phyloP scores from a whole-genome alignment of 2,888 invertebrate genomes.

The Cryptocheilus praepositus region DNA sequence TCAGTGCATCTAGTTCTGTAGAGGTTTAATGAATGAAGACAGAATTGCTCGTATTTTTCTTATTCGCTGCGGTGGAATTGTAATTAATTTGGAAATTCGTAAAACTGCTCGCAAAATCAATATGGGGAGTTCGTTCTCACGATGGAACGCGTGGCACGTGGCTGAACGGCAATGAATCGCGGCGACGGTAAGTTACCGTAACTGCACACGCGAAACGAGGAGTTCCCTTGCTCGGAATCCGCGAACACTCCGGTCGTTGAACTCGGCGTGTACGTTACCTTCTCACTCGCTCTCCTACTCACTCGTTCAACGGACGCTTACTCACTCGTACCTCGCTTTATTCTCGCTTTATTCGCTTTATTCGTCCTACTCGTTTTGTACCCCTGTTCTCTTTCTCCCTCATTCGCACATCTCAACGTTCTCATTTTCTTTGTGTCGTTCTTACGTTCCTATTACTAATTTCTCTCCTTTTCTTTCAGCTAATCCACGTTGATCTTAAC shows the following conservation, averaged over 20 bases:
- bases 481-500: too few species aligned
- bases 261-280: conserved; percentile 14
- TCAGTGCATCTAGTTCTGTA: too few species aligned
- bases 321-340: conserved; percentile 5
- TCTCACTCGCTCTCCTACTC: conserved; percentile 28
- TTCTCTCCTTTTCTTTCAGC: too few species aligned
- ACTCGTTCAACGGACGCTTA: conserved; percentile 11
- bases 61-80: too few species aligned
- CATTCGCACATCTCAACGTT: conserved; percentile 1
- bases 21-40: too few species aligned
- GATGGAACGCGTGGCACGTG: background rate
- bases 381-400: conserved; percentile 9
- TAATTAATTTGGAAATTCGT: too few species aligned
- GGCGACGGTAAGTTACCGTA: conserved; percentile 7
- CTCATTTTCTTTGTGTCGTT: background rate
- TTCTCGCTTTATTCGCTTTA: background rate
- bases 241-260: conserved; percentile 30
- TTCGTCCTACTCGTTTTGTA: background rate
- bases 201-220: conserved; percentile 28
- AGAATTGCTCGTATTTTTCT: too few species aligned
- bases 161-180: conserved; percentile 1
- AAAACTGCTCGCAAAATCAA: too few species aligned
- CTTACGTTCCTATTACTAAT: background rate
- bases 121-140: too few species aligned
- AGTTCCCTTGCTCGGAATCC: conserved; percentile 53